Evolutionary conservation across 2,888 invertebrate species (phyloP).

Genomic region (Galerucella pusilla): DNA sequence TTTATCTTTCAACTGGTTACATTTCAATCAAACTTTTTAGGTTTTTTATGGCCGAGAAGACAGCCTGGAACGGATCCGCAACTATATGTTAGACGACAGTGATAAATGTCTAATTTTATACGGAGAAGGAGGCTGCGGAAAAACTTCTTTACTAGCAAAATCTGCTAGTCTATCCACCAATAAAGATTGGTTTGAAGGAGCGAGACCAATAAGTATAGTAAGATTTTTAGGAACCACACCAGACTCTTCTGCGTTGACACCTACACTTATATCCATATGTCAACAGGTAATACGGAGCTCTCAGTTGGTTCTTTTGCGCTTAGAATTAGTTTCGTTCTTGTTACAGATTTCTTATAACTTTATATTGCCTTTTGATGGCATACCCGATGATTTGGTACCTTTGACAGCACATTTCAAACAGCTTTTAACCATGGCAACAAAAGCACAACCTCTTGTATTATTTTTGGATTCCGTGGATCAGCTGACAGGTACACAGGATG

Average conservation of each 20-base stretch:
- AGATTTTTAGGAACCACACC: slow-evolving; percentile 97
- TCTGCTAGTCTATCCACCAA: slow-evolving; percentile 82
- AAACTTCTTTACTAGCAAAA: slow-evolving; percentile 94
- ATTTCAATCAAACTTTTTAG: slow-evolving; percentile 56
- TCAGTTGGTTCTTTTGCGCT: neutral
- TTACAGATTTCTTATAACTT: slow-evolving; percentile 90
- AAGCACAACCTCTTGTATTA: slow-evolving; percentile 87
- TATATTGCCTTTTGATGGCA: slow-evolving; percentile 90
- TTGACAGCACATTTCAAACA: slow-evolving; percentile 97
- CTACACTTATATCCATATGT: slow-evolving; percentile 94
- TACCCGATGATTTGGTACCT: slow-evolving; percentile 96
- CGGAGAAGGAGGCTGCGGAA: slow-evolving; percentile 97
- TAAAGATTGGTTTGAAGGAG: slow-evolving; percentile 78
- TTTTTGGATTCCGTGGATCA: slow-evolving; percentile 98
- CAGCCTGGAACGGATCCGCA: slow-evolving; percentile 81
- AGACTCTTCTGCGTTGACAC: slow-evolving; percentile 94
- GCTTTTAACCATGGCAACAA: slow-evolving; percentile 82
- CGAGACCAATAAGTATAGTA: slow-evolving; percentile 86
- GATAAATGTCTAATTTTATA: slow-evolving; percentile 92
- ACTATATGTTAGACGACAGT: slow-evolving; percentile 84
- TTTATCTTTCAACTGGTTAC: neutral
- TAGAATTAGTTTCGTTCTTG: neutral
- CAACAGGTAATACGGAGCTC: slow-evolving; percentile 76
- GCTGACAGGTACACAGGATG: slow-evolving; percentile 92
- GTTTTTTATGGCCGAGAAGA: slow-evolving; percentile 94